A percentile compares a stretch with the other conserved stretches of the same genome.
Evolutionary conservation across 92 coral and sea anemone genomes (phyloP).

Genomic region (Micromussa lordhowensis): DNA sequence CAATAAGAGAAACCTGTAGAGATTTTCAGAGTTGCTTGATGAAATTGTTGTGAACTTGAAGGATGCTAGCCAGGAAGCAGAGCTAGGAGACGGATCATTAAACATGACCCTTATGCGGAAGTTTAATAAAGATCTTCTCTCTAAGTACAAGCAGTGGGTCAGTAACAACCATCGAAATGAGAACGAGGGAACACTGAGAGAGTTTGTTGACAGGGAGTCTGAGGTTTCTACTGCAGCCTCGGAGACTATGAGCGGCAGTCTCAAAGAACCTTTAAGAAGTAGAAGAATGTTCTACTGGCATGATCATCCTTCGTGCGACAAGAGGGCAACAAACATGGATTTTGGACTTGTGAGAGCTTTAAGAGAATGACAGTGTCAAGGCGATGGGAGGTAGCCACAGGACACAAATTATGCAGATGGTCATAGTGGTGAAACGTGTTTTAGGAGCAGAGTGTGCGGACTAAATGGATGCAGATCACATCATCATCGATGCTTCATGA

Average conservation of each 20-base stretch:
- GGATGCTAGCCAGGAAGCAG: constrained; percentile 73
- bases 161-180: constrained; percentile 6
- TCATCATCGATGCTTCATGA: constrained; percentile 69
- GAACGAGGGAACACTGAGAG: constrained; percentile 38
- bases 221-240: constrained; percentile 54
- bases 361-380: constrained; percentile 31
- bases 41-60: constrained; percentile 61
- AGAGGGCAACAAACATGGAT: not conserved
- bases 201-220: constrained; percentile 54
- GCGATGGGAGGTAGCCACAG: constrained; percentile 54
- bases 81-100: constrained; percentile 68
- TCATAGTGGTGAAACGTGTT: constrained; percentile 57
- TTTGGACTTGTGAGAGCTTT: constrained; percentile 51
- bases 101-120: constrained; percentile 61
- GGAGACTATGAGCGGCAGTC: constrained; percentile 43
- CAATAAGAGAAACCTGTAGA: constrained; percentile 54
- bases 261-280: too few species aligned
- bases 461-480: constrained; percentile 49
- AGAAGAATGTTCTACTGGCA: too few species aligned
- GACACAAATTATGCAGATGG: constrained; percentile 56
- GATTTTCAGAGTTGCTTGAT: constrained; percentile 61
- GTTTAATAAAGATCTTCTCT: constrained; percentile 49
- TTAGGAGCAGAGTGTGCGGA: constrained; percentile 59
- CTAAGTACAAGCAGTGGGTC: constrained; percentile 23
- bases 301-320: too few species aligned